Base-by-base conservation (phyloP, 2,797 vertebrate genomes). In the Falco cherrug region DNA sequence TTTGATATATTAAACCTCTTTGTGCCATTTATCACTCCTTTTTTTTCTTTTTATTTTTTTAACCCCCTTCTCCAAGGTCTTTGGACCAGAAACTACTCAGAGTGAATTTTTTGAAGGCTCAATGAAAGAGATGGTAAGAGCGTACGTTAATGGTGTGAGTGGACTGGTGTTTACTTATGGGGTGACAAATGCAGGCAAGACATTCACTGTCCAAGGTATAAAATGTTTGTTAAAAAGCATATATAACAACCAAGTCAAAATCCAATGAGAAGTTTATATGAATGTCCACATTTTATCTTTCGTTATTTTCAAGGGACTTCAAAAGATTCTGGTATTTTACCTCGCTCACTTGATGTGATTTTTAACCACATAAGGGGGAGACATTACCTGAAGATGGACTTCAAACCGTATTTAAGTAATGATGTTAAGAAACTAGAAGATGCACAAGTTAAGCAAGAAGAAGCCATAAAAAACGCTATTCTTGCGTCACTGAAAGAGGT, bases 141-240 rank as follows among this genome's bases (percentile, higher is more conserved):
- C 98, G 2, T 99, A 98, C 82, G 70, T 99, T 74, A 95, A 97
- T 13, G 99, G 99, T 63, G 98, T 98, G 92, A 99, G 99, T 51
- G 97, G 98, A 1, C 87, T 99, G 48, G 98, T 99, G 45, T 99
- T 99, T 97, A 99, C 98, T 76, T 99, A 99, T 1, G 99, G 99
- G 8, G 98, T 99, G n/a, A 99, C 99, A 31, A 99, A 99, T 43
- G 98, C 99, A 84, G 99, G 99, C n/a, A 99, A 99, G 97, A 99
- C 99, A 1, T 98, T 98, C 96, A 99, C 99, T 10, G 98, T 99
- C 81, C 99, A 99, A 98, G 99, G 99, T 99, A 97, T 65, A 26
- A 67, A 53, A 67, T 39, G 13, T 50, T 71, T 92, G 16, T 24
- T 25, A 33, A 64, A 67, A 50, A 61, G 14, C 37, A 22, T 24